A percentile compares a stretch with the other conserved stretches of the same genome.
phyloP scores from a whole-genome alignment of 1,140 invertebrate species.

The Aphaenogaster rudis region DNA sequence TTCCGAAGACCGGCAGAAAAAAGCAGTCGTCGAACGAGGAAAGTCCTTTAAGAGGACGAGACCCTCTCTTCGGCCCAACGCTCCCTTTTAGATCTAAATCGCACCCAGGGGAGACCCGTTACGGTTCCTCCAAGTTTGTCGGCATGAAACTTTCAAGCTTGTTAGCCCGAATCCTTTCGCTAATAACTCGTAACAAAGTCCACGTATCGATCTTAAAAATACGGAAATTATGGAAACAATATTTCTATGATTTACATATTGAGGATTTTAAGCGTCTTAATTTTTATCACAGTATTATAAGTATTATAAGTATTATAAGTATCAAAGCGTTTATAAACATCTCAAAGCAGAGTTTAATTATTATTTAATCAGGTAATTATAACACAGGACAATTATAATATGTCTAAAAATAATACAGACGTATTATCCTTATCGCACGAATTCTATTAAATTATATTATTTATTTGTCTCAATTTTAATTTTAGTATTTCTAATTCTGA shows the following conservation, averaged over 20 bases:
- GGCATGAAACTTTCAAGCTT: constrained; percentile 45
- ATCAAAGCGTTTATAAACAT: neutral
- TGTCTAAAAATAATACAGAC: neutral
- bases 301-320: neutral
- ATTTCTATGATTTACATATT: neutral
- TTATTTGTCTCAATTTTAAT: neutral
- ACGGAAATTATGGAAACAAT: neutral
- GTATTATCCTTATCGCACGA: neutral
- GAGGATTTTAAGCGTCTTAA: neutral
- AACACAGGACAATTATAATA: no score
- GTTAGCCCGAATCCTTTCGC: constrained; percentile 30
- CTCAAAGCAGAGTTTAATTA: neutral
- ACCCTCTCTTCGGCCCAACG: constrained; percentile 1
- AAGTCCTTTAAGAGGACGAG: constrained; percentile 23
- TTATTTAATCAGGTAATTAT: neutral
- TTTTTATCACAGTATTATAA: neutral
- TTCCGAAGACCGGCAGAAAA: neutral
- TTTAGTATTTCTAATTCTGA: neutral
- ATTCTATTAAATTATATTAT: neutral
- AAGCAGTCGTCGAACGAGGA: neutral
- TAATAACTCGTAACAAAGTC: constrained; percentile 7
- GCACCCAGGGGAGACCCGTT: constrained; percentile 1
- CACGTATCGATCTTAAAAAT: neutral
- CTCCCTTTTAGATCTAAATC: constrained; percentile 55
- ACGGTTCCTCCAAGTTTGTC: constrained; percentile 19